Conservation (phyloP, 53 echinoderm and acorn worm species). For the Henricia sp. region DNA sequence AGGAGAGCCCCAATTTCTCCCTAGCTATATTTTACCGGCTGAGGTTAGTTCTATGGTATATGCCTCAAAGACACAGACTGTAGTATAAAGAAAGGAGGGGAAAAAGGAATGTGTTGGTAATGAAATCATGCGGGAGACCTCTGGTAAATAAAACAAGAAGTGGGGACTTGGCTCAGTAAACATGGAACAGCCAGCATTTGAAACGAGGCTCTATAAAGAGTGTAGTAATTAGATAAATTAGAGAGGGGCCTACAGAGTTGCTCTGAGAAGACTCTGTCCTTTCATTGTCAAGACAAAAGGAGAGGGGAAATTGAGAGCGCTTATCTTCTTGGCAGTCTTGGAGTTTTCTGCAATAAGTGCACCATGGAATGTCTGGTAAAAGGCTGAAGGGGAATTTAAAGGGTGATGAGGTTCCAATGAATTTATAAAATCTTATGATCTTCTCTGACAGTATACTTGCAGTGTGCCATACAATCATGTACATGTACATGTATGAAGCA, state of each 20-base stretch:
- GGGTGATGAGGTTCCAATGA: slow-evolving; percentile 37
- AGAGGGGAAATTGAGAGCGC: not conserved
- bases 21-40: not conserved
- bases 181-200: slow-evolving; percentile 37
- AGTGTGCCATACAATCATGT: no score
- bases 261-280: slow-evolving; percentile 46
- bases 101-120: slow-evolving; percentile 8
- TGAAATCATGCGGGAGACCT: slow-evolving; percentile 39
- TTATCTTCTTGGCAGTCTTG: no score
- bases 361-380: slow-evolving; percentile 14
- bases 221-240: slow-evolving; percentile 63
- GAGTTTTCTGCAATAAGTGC: not conserved
- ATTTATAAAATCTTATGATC: no score
- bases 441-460: no score
- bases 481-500: no score
- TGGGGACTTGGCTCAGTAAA: not conserved
- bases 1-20: slow-evolving; percentile 11
- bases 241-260: not conserved
- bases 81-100: not conserved
- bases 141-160: slow-evolving; percentile 28
- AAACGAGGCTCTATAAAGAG: slow-evolving; percentile 42
- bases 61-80: slow-evolving; percentile 33
- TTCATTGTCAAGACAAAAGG: not conserved
- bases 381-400: slow-evolving; percentile 19
- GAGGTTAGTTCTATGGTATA: not conserved